Percentiles rank a stretch among this genome's conserved stretches.
Conservation (phyloP, 2,113 vertebrate species). For the Columba livia region DNA sequence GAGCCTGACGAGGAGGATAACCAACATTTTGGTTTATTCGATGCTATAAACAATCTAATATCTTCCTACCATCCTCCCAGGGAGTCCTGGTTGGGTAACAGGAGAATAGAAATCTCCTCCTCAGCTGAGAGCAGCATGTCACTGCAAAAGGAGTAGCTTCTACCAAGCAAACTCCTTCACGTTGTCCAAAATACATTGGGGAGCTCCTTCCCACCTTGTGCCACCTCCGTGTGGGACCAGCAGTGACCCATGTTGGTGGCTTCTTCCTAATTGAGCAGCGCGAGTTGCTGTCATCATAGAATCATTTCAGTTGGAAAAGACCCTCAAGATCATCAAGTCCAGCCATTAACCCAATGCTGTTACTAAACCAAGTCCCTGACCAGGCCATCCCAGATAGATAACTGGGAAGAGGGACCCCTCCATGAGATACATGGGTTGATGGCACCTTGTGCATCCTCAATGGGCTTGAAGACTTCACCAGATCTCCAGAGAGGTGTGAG, state of each 20-base stretch:
- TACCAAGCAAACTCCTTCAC: background rate
- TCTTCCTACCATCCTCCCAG: constrained; percentile 12
- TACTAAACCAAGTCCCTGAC: too few species aligned
- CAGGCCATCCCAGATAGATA: too few species aligned
- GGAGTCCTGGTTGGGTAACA: background rate
- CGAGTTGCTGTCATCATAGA: too few species aligned
- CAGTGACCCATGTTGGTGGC: background rate
- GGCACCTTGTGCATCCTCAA: background rate
- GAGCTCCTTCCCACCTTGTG: background rate
- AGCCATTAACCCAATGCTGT: too few species aligned
- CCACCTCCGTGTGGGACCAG: background rate
- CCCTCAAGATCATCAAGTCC: too few species aligned
- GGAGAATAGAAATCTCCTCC: background rate
- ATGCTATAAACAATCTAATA: constrained; percentile 5
- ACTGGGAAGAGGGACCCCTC: background rate
- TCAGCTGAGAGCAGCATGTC: background rate
- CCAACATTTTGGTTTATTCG: background rate
- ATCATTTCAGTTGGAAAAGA: too few species aligned
- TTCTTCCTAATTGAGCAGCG: background rate
- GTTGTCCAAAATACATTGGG: background rate
- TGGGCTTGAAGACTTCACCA: background rate
- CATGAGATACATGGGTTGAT: fast-evolving
- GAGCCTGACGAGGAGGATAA: background rate
- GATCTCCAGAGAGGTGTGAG: background rate
- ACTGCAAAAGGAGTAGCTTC: background rate